Conservation (phyloP, 2,888 invertebrate species). For the Therioaphis trifolii region DNA sequence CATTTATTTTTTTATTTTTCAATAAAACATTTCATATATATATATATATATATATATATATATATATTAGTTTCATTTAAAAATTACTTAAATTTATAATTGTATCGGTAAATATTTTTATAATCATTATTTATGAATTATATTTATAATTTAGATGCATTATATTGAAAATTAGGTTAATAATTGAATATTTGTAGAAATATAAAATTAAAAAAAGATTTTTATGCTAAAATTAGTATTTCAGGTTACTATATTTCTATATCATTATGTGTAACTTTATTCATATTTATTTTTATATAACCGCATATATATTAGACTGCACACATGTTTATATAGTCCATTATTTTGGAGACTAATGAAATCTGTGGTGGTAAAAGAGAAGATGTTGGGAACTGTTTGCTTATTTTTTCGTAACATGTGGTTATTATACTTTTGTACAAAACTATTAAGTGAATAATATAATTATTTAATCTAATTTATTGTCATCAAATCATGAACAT, state of each 20-base stretch:
- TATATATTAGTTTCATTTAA: not conserved
- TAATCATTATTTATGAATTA: not conserved
- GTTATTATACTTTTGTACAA: too few relatives aligned
- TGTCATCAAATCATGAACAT: too few relatives aligned
- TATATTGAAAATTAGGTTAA: constrained; percentile 2
- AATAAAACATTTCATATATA: not conserved
- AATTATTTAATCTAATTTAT: too few relatives aligned
- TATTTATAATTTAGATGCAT: not conserved
- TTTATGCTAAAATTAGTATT: constrained; percentile 12
- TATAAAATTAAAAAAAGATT: constrained; percentile 24
- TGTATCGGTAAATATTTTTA: not conserved
- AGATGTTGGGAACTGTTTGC: too few relatives aligned
- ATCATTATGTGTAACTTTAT: not conserved
- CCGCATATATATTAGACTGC: too few relatives aligned
- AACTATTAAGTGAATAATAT: too few relatives aligned
- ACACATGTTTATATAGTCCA: too few relatives aligned
- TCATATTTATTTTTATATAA: too few relatives aligned
- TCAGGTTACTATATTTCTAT: constrained; percentile 9
- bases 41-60: not conserved
- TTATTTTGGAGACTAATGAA: too few relatives aligned
- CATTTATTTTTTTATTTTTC: not conserved
- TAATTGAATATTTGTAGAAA: constrained; percentile 8
- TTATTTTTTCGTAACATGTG: too few relatives aligned
- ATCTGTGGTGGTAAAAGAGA: too few relatives aligned
- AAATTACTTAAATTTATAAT: not conserved